A percentile compares a stretch with the other conserved stretches of the same genome.
Conservation (phyloP, 2,888 invertebrate species). For the Ophraella communa region DNA sequence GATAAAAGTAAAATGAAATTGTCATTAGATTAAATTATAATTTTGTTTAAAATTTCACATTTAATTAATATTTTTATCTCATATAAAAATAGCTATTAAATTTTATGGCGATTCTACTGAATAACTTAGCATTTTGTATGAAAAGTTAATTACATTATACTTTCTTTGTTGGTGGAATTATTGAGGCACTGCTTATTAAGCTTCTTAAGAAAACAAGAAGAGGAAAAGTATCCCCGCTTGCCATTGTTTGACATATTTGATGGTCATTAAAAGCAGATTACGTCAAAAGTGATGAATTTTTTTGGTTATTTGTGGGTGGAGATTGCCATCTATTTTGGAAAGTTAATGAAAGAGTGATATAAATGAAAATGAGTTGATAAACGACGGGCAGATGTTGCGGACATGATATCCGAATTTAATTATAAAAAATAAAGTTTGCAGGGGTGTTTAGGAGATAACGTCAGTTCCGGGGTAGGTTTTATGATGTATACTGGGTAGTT, state of each 20-base stretch:
- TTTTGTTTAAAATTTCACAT: too few species aligned
- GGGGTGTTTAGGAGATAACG: constrained; percentile 16
- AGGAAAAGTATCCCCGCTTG: constrained; percentile 2
- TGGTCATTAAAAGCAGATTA: constrained; percentile 26
- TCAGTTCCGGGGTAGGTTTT: constrained; percentile 11
- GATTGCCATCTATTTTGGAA: constrained; percentile 21
- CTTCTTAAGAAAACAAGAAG: constrained; percentile 8
- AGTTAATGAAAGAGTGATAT: constrained; percentile 17
- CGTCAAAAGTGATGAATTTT: constrained; percentile 25
- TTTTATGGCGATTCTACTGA: too few species aligned
- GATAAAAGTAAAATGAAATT: too few species aligned
- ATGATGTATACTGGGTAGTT: constrained; percentile 4
- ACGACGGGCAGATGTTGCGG: constrained; percentile 15
- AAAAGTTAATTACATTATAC: background rate
- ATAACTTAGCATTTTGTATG: background rate
- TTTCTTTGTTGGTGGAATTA: background rate
- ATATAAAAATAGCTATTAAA: too few species aligned
- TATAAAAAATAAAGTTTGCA: constrained; percentile 18
- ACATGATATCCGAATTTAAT: constrained; percentile 21
- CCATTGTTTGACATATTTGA: constrained; percentile 10
- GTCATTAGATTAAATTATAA: too few species aligned
- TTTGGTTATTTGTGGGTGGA: constrained; percentile 8
- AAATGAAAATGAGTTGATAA: constrained; percentile 18
- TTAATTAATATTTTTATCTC: too few species aligned
- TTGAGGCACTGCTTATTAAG: background rate